Evolutionary conservation across 2,797 vertebrate genomes (phyloP).

Genomic region (Lepidocolaptes lacrymiger): DNA sequence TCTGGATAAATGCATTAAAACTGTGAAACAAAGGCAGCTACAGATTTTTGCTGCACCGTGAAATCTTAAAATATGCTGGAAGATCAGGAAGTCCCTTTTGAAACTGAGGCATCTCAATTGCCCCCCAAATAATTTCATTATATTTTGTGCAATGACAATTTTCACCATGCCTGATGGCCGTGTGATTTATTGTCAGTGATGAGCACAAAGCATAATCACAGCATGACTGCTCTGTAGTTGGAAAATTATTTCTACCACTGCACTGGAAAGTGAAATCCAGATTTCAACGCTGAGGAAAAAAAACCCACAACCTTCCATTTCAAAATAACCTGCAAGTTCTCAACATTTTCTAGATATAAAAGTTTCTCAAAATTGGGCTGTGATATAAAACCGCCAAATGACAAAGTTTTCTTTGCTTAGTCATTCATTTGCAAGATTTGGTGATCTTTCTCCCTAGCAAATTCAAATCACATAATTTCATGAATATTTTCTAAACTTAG

Average conservation of each 20-base stretch:
- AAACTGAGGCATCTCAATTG: background rate
- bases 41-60: background rate
- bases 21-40: background rate
- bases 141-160: background rate
- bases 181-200: background rate
- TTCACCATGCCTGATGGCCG: background rate
- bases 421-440: background rate
- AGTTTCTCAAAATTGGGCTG: background rate
- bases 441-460: background rate
- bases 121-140: background rate
- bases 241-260: background rate
- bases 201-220: background rate
- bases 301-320: fast-evolving
- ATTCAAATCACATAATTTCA: background rate
- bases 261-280: background rate
- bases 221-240: background rate
- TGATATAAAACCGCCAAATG: background rate
- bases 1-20: background rate
- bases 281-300: background rate
- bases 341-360: background rate
- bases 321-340: background rate
- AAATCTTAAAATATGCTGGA: background rate
- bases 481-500: background rate
- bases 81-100: background rate
- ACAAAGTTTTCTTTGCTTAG: background rate